These are phyloP conservation scores for Synergus itoensis DNA, from an alignment of 2,888 invertebrate species.

Conservation along the genomic window DNA sequence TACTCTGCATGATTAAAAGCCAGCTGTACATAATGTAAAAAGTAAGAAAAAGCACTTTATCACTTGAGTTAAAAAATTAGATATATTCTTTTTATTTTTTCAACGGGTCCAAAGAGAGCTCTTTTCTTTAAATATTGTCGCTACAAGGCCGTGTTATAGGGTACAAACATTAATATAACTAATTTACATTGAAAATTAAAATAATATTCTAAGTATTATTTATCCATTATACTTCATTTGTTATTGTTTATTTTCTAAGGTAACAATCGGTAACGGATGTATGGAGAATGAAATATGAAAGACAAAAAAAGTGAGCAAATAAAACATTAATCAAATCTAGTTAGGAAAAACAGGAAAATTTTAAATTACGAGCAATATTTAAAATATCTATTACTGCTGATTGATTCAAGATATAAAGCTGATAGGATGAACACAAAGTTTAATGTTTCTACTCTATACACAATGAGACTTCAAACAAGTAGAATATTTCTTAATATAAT, in stretches of 20 bases:
- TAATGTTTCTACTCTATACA: conserved; percentile 36
- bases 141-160: neutral
- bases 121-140: conserved; percentile 3
- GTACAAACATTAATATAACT: neutral
- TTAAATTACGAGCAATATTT: neutral
- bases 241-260: neutral
- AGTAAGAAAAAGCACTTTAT: conserved; percentile 1
- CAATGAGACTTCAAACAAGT: neutral
- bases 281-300: neutral
- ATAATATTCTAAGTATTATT: neutral
- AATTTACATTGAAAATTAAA: neutral
- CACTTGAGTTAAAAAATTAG: neutral
- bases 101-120: conserved; percentile 9
- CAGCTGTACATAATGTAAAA: conserved; percentile 32
- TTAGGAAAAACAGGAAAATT: neutral
- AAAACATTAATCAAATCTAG: conserved; percentile 8
- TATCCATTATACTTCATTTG: neutral
- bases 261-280: neutral
- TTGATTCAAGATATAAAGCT: neutral
- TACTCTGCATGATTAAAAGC: conserved; percentile 11
- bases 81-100: conserved; percentile 5
- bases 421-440: neutral
- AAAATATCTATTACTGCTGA: neutral
- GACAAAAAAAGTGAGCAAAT: conserved; percentile 34
- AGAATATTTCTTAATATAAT: neutral